Evolutionary conservation across 2,113 vertebrate species (phyloP).

Genomic region (Tympanuchus pallidicinctus): DNA sequence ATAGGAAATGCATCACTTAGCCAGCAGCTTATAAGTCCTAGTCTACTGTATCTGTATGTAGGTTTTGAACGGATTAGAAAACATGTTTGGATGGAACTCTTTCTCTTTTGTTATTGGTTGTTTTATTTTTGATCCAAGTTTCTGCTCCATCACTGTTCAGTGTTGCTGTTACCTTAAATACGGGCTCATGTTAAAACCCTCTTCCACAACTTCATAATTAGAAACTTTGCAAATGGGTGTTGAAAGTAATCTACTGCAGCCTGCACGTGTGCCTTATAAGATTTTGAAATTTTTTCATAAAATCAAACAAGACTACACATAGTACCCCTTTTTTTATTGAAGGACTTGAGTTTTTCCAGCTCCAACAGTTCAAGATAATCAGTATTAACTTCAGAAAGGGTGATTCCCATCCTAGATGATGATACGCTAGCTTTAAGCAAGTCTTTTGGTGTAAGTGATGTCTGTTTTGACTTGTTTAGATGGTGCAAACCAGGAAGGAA

Average conservation of each 20-base stretch:
- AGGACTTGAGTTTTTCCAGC: neutral
- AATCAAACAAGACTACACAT: no score
- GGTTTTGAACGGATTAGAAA: neutral
- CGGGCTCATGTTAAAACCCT: neutral
- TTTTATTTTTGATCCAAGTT: neutral
- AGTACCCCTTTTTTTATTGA: neutral
- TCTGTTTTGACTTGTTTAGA: neutral
- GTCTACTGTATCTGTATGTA: neutral
- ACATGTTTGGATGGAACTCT: neutral
- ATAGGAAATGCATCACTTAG: neutral
- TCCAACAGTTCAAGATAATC: neutral
- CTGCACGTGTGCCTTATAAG: neutral
- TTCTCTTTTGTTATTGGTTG: neutral
- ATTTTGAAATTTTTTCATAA: neutral
- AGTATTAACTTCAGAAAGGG: neutral
- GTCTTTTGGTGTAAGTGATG: neutral
- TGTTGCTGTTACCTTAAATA: neutral
- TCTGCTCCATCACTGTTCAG: neutral
- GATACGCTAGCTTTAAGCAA: neutral
- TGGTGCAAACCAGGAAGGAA: neutral
- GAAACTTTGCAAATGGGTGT: neutral
- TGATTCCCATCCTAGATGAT: neutral
- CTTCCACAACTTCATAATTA: neutral
- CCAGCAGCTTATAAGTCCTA: neutral
- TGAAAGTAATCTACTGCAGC: neutral